Evolutionary conservation across 1,140 invertebrate species (phyloP), one percentile per base, ranked within the genome.

Genomic region (Scylla paramamosain): DNA sequence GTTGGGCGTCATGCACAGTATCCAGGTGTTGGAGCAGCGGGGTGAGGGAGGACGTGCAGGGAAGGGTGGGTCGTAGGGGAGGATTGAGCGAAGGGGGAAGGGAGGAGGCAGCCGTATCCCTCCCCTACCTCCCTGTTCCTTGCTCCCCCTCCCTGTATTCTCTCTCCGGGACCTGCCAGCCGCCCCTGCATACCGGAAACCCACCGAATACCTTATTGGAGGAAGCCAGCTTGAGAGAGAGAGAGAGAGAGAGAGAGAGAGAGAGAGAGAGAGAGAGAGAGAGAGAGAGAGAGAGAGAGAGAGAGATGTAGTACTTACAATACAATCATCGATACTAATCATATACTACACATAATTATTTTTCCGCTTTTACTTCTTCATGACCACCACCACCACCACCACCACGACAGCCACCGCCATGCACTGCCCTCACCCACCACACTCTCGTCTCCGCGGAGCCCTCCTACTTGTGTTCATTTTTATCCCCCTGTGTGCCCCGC

Each of bases 201-300:
- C 59, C 89, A 48, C 31, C 84, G 84, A 87, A 87, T 87, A 32
- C 31, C 84, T 32, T 87, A 46, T 87, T 46, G 31, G 84, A 87
- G 84, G 39, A 46, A 87, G 84, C 31, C 31, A 87, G 29, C 31
- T 4, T 39, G 84, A 31, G 84, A 87, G 84, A 87, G 84, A 87
- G 84, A 87, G 84, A 87, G 84, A 87, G 84, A 87, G 84, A 87
- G 84, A 87, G 84, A 87, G 84, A 87, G 84, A 87, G 84, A 87
- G 84, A 87, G 84, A 87, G 84, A 87, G 84, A 87, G 84, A 87
- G 84, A 87, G 84, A 87, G 84, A 87, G 84, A 87, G 84, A 87
- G 84, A 87, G 84, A 87, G 84, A 87, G 84, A 87, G 84, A 77
- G 67, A 59, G 52, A 59, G 52, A 59, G 52, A 59, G 52, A 59